Evolutionary conservation across 2,888 invertebrate species (phyloP).

Genomic region (Pristionchus mayeri): DNA sequence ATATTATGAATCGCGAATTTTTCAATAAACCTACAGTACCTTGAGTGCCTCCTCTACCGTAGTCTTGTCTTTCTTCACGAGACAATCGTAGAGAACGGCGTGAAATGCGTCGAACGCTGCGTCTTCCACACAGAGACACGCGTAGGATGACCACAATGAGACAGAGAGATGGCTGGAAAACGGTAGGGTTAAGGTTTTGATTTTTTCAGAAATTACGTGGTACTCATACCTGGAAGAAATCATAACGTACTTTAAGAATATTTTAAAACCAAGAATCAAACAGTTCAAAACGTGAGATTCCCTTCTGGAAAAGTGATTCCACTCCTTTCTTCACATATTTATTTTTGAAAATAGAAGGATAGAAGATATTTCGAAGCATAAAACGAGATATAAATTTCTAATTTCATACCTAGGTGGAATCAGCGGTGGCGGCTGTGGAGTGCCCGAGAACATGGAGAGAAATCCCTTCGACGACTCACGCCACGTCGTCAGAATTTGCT

Average conservation of each 20-base stretch:
- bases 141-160: constrained; percentile 67
- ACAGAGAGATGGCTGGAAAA: constrained; percentile 49
- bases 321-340: too few relatives aligned
- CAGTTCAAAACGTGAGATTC: too few relatives aligned
- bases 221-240: too few relatives aligned
- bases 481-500: constrained; percentile 57
- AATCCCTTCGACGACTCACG: constrained; percentile 64
- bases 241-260: too few relatives aligned
- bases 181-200: neutral
- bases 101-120: constrained; percentile 62
- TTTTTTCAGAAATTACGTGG: too few relatives aligned
- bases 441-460: constrained; percentile 65
- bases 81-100: constrained; percentile 59
- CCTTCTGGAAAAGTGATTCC: neutral
- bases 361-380: too few relatives aligned
- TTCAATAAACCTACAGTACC: constrained; percentile 53
- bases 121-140: constrained; percentile 68
- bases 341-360: neutral
- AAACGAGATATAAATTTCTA: neutral
- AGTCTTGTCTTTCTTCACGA: constrained; percentile 65
- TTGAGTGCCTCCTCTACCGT: constrained; percentile 62
- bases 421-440: constrained; percentile 65
- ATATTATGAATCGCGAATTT: too few relatives aligned
- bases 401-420: constrained; percentile 57
- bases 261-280: too few relatives aligned